A percentile compares a stretch with the other conserved stretches of the same genome.
Evolutionary conservation across 1,140 invertebrate genomes (phyloP).

Genomic region (Lepidostoma basale): DNA sequence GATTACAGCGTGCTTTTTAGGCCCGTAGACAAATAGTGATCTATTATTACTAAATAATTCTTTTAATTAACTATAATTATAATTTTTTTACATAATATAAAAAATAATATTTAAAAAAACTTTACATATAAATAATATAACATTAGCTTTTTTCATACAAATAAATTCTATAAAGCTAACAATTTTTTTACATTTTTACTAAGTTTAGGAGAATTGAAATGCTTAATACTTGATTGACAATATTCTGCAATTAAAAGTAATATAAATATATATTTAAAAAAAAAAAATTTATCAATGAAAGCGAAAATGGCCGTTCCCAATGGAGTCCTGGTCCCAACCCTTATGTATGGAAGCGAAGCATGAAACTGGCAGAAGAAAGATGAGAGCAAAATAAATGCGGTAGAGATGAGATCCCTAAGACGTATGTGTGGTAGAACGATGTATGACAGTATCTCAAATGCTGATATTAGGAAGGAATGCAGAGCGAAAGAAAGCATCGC

Average conservation of each 20-base stretch:
- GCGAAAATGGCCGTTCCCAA: background rate
- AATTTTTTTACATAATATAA: background rate
- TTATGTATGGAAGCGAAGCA: no score
- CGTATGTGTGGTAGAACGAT: no score
- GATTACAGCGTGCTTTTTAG: background rate
- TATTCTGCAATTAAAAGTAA: no score
- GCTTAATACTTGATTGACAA: background rate
- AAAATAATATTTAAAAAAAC: background rate
- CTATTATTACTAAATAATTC: background rate
- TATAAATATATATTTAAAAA: no score
- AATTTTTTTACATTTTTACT: background rate
- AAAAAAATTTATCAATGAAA: background rate
- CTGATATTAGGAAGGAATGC: no score
- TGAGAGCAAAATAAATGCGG: no score
- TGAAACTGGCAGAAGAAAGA: no score
- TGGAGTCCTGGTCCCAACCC: no score
- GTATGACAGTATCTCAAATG: no score
- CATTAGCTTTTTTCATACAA: background rate
- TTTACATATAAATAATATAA: conserved; percentile 7
- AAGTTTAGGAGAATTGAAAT: background rate
- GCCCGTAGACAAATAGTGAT: no score
- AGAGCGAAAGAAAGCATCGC: no score
- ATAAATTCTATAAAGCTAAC: background rate
- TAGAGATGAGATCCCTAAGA: no score
- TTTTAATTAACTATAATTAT: background rate